phyloP scores from a whole-genome alignment of 2,113 vertebrate species.

The Octodon degus region DNA sequence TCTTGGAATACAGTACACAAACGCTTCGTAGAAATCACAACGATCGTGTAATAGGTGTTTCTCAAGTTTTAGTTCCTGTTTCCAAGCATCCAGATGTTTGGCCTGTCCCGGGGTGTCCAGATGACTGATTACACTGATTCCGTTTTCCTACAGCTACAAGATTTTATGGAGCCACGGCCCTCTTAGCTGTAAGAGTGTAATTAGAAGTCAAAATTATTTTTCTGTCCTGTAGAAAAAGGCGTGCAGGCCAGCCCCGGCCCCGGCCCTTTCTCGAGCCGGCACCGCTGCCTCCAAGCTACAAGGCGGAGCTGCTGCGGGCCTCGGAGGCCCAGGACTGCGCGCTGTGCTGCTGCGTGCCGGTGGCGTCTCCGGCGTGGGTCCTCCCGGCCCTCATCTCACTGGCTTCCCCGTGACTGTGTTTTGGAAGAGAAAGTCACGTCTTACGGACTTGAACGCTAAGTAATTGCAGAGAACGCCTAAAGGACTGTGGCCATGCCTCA shows the following conservation, averaged over 20 bases:
- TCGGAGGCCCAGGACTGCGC: rapidly evolving
- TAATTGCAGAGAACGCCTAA: background rate
- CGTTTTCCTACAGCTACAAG: slow-evolving; percentile 39
- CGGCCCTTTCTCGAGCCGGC: rapidly evolving
- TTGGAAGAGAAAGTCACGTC: background rate
- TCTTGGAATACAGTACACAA: slow-evolving; percentile 72
- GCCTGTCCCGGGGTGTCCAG: slow-evolving; percentile 57
- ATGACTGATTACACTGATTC: slow-evolving; percentile 60
- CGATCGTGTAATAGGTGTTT: slow-evolving; percentile 76
- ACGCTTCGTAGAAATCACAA: slow-evolving; percentile 67
- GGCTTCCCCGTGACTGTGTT: background rate
- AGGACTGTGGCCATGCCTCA: background rate
- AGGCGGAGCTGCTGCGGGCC: background rate
- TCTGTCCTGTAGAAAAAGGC: background rate
- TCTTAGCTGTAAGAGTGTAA: background rate
- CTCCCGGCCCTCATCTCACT: background rate
- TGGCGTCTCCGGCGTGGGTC: background rate
- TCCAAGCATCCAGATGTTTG: slow-evolving; percentile 78
- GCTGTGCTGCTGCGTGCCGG: background rate
- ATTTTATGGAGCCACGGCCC: background rate
- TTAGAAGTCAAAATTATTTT: slow-evolving; percentile 53
- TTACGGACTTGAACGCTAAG: background rate
- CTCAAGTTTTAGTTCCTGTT: slow-evolving; percentile 37
- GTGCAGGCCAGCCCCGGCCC: background rate
- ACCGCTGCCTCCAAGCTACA: background rate